These are phyloP conservation scores for Mesoclemmys tuberculata DNA, from an alignment of 2,113 vertebrate species.

Conservation along the genomic window DNA sequence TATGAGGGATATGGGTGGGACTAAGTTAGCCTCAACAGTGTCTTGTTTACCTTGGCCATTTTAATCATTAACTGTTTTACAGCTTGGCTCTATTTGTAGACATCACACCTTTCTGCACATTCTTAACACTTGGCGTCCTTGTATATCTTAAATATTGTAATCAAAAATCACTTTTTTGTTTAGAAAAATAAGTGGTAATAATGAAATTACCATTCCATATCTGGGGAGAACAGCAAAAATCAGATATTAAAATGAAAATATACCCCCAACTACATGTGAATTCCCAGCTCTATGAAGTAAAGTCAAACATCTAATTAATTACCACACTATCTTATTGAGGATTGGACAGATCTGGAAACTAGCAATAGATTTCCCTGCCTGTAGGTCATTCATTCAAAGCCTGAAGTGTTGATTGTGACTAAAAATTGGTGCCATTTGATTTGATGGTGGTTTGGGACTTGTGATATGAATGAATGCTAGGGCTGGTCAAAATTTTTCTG, in stretches of 20 bases:
- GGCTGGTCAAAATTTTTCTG: neutral
- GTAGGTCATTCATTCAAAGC: neutral
- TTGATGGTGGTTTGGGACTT: neutral
- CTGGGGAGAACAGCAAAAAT: neutral
- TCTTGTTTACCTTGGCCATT: constrained; percentile 66
- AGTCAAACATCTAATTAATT: neutral
- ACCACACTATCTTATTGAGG: neutral
- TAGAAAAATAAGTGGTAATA: constrained; percentile 36
- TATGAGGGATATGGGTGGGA: neutral
- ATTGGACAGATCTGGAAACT: neutral
- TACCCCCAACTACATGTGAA: accelerated
- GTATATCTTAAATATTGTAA: constrained; percentile 28
- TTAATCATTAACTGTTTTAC: neutral
- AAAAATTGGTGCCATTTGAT: neutral
- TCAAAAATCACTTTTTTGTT: constrained; percentile 20
- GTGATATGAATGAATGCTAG: neutral
- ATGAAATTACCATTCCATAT: neutral
- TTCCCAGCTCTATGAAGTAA: neutral
- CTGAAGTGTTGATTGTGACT: neutral
- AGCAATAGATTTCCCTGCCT: neutral
- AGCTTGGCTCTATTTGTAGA: constrained; percentile 49
- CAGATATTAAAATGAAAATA: neutral
- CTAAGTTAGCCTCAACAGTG: constrained; percentile 27
- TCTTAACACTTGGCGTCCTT: constrained; percentile 55
- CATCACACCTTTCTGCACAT: constrained; percentile 69